Conservation (phyloP, 2,888 invertebrate species). For the Lapara coniferarum region DNA sequence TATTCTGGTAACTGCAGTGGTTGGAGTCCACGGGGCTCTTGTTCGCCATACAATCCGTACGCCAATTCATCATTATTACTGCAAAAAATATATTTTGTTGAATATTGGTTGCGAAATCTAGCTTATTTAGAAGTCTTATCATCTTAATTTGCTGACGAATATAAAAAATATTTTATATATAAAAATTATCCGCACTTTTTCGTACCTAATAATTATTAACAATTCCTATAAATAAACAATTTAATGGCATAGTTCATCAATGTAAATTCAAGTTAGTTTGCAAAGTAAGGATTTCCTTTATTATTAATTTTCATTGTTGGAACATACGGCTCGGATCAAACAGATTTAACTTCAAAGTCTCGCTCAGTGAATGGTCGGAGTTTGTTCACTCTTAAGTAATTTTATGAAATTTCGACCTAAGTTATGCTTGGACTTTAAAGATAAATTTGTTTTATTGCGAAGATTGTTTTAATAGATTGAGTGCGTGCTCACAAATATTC, state of each 20-base stretch:
- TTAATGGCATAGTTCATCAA: neutral
- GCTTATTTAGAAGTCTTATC: too few relatives aligned
- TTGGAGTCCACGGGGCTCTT: slow-evolving; percentile 70
- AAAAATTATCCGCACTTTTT: too few relatives aligned
- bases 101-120: too few relatives aligned
- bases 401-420: slow-evolving; percentile 7
- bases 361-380: neutral
- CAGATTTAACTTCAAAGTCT: neutral
- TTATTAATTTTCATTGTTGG: neutral
- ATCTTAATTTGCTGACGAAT: too few relatives aligned
- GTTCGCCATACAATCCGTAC: slow-evolving; percentile 69
- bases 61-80: slow-evolving; percentile 65
- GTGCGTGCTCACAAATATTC: neutral
- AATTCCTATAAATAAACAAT: too few relatives aligned
- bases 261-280: neutral
- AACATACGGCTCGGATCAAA: neutral
- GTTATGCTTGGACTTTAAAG: neutral
- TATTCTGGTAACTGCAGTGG: slow-evolving; percentile 62
- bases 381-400: slow-evolving; percentile 2
- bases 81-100: slow-evolving; percentile 16
- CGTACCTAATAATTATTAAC: too few relatives aligned
- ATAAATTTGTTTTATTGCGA: neutral
- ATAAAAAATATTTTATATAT: too few relatives aligned
- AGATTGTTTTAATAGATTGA: neutral
- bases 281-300: neutral